Evolutionary conservation across 2,797 vertebrate genomes (phyloP).

Genomic region (Gymnodraco acuticeps): DNA sequence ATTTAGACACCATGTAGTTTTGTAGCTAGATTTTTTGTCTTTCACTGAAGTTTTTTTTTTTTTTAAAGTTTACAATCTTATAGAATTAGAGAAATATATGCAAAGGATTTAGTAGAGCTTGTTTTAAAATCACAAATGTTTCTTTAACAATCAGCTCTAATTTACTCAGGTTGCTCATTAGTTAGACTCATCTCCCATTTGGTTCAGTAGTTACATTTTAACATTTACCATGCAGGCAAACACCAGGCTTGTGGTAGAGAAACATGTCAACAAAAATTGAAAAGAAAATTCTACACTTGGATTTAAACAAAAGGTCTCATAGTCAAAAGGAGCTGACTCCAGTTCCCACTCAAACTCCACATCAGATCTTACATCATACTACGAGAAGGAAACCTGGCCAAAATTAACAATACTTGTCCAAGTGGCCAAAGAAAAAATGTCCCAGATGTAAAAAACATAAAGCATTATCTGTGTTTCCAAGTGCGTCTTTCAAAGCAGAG

Average conservation of each 20-base stretch:
- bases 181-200: not conserved
- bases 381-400: conserved; percentile 45
- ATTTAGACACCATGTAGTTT: not conserved
- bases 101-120: not conserved
- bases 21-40: not conserved
- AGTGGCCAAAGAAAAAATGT: conserved; percentile 34
- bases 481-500: conserved; percentile 20
- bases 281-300: not conserved
- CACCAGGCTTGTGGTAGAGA: not conserved
- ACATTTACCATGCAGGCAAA: not conserved
- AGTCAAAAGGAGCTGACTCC: conserved; percentile 37
- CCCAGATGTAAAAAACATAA: conserved; percentile 62
- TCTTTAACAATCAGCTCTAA: not conserved
- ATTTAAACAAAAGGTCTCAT: not conserved
- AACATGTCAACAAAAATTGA: not conserved
- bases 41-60: not conserved
- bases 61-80: not conserved
- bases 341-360: conserved; percentile 53
- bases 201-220: not conserved
- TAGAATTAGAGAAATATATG: not conserved
- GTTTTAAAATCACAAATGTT: not conserved
- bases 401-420: conserved; percentile 55
- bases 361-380: conserved; percentile 54
- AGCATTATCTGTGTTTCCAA: conserved; percentile 34
- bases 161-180: not conserved